phyloP scores from a whole-genome alignment of 2,888 invertebrate genomes.

The Digitonthophagus gazella region DNA sequence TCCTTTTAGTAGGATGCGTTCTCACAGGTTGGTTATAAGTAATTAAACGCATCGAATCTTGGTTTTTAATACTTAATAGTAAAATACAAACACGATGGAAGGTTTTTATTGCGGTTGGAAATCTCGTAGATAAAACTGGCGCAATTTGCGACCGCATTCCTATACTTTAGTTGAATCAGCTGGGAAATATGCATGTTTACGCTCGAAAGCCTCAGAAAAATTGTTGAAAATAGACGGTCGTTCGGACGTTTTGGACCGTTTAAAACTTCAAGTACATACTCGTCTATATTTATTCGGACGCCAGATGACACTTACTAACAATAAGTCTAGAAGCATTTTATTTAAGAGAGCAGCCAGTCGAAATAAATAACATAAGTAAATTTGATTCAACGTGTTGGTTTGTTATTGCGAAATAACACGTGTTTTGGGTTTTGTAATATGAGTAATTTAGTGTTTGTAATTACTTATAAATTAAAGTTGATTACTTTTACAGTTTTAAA shows the following conservation, averaged over 20 bases:
- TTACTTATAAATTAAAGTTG: no score
- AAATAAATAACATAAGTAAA: no score
- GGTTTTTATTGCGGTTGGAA: not conserved
- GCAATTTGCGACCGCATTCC: not conserved
- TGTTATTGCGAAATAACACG: no score
- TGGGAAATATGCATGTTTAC: not conserved
- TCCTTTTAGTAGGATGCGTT: slow-evolving; percentile 72
- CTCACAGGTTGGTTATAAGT: slow-evolving; percentile 70
- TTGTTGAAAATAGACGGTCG: not conserved
- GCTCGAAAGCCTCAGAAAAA: not conserved
- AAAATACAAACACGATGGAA: not conserved
- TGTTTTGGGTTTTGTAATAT: no score
- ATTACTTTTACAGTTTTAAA: no score
- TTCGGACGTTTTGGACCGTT: not conserved
- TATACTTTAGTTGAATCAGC: not conserved
- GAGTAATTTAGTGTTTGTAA: no score
- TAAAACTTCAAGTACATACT: slow-evolving; percentile 1
- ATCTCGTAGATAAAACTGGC: not conserved
- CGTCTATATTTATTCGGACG: not conserved
- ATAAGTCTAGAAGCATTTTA: not conserved
- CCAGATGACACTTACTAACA: not conserved
- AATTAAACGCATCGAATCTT: no score
- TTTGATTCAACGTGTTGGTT: no score
- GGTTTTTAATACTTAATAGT: not conserved
- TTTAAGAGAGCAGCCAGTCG: not conserved